These are phyloP conservation scores for Drosophila stalkeri DNA, from an alignment of 2,888 invertebrate species.

Conservation along the genomic window DNA sequence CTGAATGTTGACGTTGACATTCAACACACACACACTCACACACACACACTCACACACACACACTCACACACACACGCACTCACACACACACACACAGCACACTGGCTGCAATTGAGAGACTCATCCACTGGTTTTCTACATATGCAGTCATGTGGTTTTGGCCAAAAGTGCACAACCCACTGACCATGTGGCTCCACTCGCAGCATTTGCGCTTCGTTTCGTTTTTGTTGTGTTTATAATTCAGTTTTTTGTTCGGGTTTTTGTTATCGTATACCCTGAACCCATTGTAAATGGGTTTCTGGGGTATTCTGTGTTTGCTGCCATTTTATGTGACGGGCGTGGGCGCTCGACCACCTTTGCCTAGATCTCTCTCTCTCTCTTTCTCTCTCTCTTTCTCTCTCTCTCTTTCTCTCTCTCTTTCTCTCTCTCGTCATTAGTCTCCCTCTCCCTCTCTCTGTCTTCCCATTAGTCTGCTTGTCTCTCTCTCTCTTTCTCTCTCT, in stretches of 20 bases:
- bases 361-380: background rate
- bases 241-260: background rate
- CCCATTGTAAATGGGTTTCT: background rate
- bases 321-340: background rate
- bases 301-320: background rate
- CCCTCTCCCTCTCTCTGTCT: background rate
- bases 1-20: slow-evolving; percentile 73
- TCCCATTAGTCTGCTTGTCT: too few relatives aligned
- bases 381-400: background rate
- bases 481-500: background rate
- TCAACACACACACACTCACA: slow-evolving; percentile 44
- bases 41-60: slow-evolving; percentile 11
- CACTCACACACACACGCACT: background rate
- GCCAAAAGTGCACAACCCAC: slow-evolving; percentile 69
- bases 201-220: slow-evolving; percentile 19
- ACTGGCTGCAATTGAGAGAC: slow-evolving; percentile 1
- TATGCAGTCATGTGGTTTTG: slow-evolving; percentile 68
- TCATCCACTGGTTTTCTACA: slow-evolving; percentile 58
- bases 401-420: background rate
- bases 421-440: background rate
- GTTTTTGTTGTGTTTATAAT: slow-evolving; percentile 5
- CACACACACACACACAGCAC: background rate
- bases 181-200: slow-evolving; percentile 63
- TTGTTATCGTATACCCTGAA: slow-evolving; percentile 4
- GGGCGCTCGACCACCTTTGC: background rate